Conservation (phyloP, 2,888 invertebrate genomes). For the Creontiades dilutus region DNA sequence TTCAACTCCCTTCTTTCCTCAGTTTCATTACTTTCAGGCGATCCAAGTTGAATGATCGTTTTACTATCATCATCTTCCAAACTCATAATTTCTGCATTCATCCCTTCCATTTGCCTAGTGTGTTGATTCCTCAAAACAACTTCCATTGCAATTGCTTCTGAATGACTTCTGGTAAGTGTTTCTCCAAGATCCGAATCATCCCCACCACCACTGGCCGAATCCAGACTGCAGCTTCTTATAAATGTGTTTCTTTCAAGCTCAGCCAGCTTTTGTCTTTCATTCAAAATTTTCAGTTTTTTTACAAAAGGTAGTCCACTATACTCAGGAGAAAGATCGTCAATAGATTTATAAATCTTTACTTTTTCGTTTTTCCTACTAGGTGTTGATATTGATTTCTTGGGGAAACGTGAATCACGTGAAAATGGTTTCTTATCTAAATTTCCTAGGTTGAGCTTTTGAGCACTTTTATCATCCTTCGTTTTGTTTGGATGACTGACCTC, state of each 20-base stretch:
- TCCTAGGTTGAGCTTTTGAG: conserved; percentile 42
- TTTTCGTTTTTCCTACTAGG: conserved; percentile 23
- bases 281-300: conserved; percentile 91
- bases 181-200: conserved; percentile 78
- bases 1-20: conserved; percentile 89
- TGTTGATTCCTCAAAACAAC: conserved; percentile 77
- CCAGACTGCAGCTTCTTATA: conserved; percentile 89
- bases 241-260: conserved; percentile 84
- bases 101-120: conserved; percentile 56
- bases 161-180: conserved; percentile 83
- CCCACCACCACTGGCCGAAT: conserved; percentile 80
- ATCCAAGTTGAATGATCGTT: conserved; percentile 65
- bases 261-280: conserved; percentile 91
- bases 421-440: conserved; percentile 21
- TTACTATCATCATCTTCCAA: conserved; percentile 45
- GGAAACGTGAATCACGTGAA: conserved; percentile 21
- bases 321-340: conserved; percentile 92
- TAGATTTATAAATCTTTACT: conserved; percentile 83
- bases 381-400: conserved; percentile 13
- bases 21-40: conserved; percentile 89
- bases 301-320: conserved; percentile 92
- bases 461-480: conserved; percentile 51
- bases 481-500: conserved; percentile 10
- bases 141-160: conserved; percentile 89
- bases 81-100: neutral